Conservation (phyloP, 2,797 vertebrate species). For the Hoplostethus atlanticus region DNA sequence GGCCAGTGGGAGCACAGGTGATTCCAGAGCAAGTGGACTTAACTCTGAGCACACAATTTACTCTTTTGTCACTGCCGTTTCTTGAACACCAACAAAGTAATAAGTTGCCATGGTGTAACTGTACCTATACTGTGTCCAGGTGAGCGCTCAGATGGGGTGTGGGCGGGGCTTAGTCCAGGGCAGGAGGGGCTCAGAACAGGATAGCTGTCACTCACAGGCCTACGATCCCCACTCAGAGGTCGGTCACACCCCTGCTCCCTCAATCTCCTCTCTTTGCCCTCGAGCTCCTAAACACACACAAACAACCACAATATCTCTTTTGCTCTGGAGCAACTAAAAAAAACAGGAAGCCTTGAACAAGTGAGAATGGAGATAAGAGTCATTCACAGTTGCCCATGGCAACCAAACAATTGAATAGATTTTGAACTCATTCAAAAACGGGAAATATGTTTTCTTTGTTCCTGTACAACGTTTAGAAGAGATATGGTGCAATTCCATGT, state of each 20-base stretch:
- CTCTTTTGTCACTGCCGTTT: background rate
- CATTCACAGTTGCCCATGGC: too few relatives aligned
- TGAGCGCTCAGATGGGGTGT: conserved; percentile 72
- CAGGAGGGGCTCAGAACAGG: conserved; percentile 67
- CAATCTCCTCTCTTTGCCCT: conserved; percentile 69
- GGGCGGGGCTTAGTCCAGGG: conserved; percentile 61
- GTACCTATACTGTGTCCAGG: conserved; percentile 69
- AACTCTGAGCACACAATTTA: background rate
- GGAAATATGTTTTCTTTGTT: too few relatives aligned
- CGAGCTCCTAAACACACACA: conserved; percentile 71
- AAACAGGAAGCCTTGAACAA: background rate
- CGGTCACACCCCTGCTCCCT: conserved; percentile 55
- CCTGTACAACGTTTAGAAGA: background rate
- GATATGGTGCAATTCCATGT: conserved; percentile 16
- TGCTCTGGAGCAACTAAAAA: background rate
- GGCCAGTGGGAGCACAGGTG: too few relatives aligned
- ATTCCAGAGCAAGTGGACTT: too few relatives aligned
- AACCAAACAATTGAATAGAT: background rate
- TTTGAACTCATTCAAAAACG: background rate
- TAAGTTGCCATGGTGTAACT: background rate
- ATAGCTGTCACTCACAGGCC: conserved; percentile 55
- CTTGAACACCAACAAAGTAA: background rate
- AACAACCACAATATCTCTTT: background rate
- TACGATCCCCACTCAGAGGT: conserved; percentile 43
- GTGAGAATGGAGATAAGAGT: too few relatives aligned